Base-by-base conservation (phyloP, 2,888 invertebrate genomes). In the Mythimna loreyi region DNA sequence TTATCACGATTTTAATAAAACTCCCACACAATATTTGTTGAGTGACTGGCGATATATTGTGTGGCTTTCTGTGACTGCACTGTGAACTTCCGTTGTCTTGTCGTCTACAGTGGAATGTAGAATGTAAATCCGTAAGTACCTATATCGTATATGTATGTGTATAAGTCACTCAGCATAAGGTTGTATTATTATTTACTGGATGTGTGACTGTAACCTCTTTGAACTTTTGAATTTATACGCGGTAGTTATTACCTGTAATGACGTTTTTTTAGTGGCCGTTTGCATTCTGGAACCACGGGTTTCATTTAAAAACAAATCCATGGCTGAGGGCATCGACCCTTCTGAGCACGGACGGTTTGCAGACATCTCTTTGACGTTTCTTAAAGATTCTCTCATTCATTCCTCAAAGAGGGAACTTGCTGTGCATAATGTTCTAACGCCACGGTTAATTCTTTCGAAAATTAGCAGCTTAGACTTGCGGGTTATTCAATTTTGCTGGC, bases 1-100 rank as follows among this genome's bases (percentile, higher is more conserved):
- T 36, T 64, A 53, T 45, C 49, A 36, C 47, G 33, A 30, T 69
- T 61, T 58, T 45, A 66, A 70, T 59, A 49, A 50, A 56, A 63
- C 50, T 53, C 40, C 21, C 19, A 33, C 33, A 21, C 43, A 50
- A 50, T 33, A n/a, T 74, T 58, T 50, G 43, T n/a, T 21, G 30
- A 40, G 30, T 63, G 49, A n/a, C 21, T 55, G 16, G 16, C 33
- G 28, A 16, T 30, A 23, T 64, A 28, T 28, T 53, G 40, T 33
- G 16, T 30, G 25, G 13, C 21, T 69, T 55, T 61, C 7, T 40
- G 36, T 3, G 13, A 8, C 33, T 36, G 23, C 33, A 13, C 40
- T 53, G 45, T 28, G 21, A 55, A 25, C 21, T 3, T 16, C 36
- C 13, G 19, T 55, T 67, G 50, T 43, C 16, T n/a, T 28, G 25